Evolutionary conservation across 2,888 invertebrate species (phyloP).

Genomic region (Ceriagrion tenellum): DNA sequence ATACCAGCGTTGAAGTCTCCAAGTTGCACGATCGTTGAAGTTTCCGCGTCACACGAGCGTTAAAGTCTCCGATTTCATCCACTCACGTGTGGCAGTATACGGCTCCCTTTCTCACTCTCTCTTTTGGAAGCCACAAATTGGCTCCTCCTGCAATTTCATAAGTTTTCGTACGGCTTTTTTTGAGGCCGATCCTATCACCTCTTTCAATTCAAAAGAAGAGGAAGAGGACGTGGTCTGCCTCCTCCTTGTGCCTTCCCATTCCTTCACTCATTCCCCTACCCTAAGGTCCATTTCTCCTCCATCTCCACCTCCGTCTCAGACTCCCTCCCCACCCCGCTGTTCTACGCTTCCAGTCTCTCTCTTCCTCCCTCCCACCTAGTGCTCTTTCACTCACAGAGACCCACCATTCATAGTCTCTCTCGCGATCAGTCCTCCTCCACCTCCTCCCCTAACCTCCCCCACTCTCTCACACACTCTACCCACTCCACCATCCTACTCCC

Average conservation of each 20-base stretch:
- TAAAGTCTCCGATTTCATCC: neutral
- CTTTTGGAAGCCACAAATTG: neutral
- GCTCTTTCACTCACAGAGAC: slow-evolving; percentile 33
- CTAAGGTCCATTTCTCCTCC: neutral
- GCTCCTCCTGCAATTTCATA: slow-evolving; percentile 12
- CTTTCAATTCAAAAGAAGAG: neutral
- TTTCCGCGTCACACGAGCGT: neutral
- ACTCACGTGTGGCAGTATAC: neutral
- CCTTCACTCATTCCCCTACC: neutral
- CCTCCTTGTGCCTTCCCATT: neutral
- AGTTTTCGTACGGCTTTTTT: neutral
- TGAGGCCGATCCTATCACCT: slow-evolving; percentile 1
- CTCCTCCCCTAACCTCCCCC: neutral
- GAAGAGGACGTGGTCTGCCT: neutral
- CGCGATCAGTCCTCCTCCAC: neutral
- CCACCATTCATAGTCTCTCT: slow-evolving; percentile 48
- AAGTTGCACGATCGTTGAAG: neutral
- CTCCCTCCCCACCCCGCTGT: neutral
- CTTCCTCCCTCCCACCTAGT: neutral
- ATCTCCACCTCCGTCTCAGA: neutral
- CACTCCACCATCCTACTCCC: neutral
- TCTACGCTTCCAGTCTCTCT: neutral
- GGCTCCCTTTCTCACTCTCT: neutral
- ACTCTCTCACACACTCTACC: neutral
- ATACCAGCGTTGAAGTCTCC: neutral